A percentile compares a stretch with the other conserved stretches of the same genome.
phyloP scores from a whole-genome alignment of 1,140 invertebrate species.

The Pinna nobilis region DNA sequence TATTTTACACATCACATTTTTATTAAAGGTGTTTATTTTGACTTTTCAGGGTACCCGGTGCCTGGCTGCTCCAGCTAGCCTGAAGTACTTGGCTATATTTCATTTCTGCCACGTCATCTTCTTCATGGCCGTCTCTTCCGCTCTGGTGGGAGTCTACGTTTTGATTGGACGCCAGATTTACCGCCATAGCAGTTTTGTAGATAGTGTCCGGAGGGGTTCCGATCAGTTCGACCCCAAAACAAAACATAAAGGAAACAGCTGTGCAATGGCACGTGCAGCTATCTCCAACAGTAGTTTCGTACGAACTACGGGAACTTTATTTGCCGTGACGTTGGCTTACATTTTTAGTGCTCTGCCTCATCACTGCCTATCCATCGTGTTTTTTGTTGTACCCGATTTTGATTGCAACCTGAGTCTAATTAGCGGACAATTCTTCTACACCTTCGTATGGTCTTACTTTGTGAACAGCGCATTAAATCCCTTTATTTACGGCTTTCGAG shows the following conservation, averaged over 20 bases:
- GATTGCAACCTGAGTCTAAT: slow-evolving; percentile 8
- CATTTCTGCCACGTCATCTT: slow-evolving; percentile 19
- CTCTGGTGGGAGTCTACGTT: slow-evolving; percentile 29
- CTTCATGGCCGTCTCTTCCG: slow-evolving; percentile 10
- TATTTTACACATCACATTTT: too few relatives aligned
- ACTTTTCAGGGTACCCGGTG: slow-evolving; percentile 33
- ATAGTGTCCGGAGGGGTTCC: slow-evolving; percentile 14
- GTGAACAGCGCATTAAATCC: slow-evolving; percentile 59
- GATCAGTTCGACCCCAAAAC: neutral
- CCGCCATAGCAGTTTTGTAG: slow-evolving; percentile 8
- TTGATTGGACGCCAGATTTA: slow-evolving; percentile 27
- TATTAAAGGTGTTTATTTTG: too few relatives aligned
- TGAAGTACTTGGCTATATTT: slow-evolving; percentile 20
- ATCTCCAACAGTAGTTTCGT: slow-evolving; percentile 22
- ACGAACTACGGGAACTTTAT: slow-evolving; percentile 51
- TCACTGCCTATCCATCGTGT: slow-evolving; percentile 37
- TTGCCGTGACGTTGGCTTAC: slow-evolving; percentile 50
- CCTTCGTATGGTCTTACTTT: slow-evolving; percentile 55
- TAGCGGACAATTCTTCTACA: slow-evolving; percentile 40
- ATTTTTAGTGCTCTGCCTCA: slow-evolving; percentile 52
- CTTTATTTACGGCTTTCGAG: slow-evolving; percentile 59
- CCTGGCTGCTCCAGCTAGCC: slow-evolving; percentile 26
- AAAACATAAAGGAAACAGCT: neutral
- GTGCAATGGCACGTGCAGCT: slow-evolving; percentile 11
- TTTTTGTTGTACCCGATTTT: slow-evolving; percentile 22